Evolutionary conservation across 2,797 vertebrate species (phyloP), one percentile per base, ranked within the genome.

Genomic region (Fistularia commersonii): DNA sequence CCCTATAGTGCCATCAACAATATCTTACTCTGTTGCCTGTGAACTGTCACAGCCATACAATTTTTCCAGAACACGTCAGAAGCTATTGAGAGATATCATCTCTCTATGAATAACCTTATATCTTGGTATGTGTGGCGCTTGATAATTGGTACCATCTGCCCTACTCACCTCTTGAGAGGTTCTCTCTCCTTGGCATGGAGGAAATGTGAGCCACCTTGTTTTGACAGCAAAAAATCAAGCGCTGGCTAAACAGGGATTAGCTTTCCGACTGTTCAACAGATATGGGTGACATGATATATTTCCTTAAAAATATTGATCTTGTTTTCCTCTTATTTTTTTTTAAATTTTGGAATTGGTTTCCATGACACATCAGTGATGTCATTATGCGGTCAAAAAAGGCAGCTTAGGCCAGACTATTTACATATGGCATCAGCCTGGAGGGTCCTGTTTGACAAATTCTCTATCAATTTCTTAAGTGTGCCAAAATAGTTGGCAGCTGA

Each of bases 91-190:
- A 69, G 47, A 45, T 67, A 66, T 53, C 70, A 55, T 74, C 60
- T 58, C 55, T 58, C 64, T 43, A 51, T 54, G 51, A 76, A 81
- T 72, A 76, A 68, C 60, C 56, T 75, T 69, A 64, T 67, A 69
- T 54, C 57, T 53, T 44, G 13, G 15, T 54, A 68, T 62, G 70
- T 69, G 74, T 70, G 81, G 87, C 80, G 81, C 74, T 69, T 85
- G 74, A 82, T 89, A 88, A 89, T 88, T 82, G 84, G 66, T 34
- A 63, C 84, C 85, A 91, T 90, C 84, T 90, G 86, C 70, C 69
- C 51, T 61, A 68, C 75, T 53, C 74, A 76, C 73, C 77, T 83
- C 69, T 85, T 72, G 72, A 74, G 74, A 76, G 23, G 23, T 23
- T 23, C 2, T 23, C 23, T 23, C 23, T 23, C 23, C 23, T 23